Conservation (phyloP, 2,888 invertebrate species). For the Pseudanteris insignis region DNA sequence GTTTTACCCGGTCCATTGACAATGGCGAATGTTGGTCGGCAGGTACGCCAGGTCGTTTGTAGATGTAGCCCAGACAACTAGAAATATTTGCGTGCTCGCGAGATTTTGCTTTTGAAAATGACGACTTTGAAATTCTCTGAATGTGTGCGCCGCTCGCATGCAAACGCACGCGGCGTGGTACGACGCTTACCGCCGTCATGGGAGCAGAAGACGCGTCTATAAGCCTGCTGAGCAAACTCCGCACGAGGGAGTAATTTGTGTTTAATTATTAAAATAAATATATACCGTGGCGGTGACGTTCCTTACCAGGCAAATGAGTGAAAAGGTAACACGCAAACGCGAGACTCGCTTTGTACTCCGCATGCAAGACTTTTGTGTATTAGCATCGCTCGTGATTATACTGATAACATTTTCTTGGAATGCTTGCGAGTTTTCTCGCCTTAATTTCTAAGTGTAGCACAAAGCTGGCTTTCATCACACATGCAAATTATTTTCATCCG, state of each 20-base stretch:
- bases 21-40: too few relatives aligned
- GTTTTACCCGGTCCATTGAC: too few relatives aligned
- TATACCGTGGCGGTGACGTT: conserved; percentile 57
- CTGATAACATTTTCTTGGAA: conserved; percentile 40
- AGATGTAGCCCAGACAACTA: conserved; percentile 22
- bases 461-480: too few relatives aligned
- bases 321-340: conserved; percentile 60
- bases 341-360: conserved; percentile 50
- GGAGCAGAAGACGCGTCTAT: conserved; percentile 27
- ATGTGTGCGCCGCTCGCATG: conserved; percentile 57
- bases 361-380: conserved; percentile 25
- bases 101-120: conserved; percentile 48
- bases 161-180: conserved; percentile 51
- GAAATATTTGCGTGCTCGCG: conserved; percentile 42
- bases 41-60: too few relatives aligned
- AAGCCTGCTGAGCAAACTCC: conserved; percentile 23
- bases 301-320: conserved; percentile 63
- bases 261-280: conserved; percentile 65
- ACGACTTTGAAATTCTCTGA: conserved; percentile 56
- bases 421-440: too few relatives aligned
- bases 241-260: conserved; percentile 50
- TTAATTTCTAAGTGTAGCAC: too few relatives aligned
- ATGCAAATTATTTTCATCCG: conserved; percentile 32
- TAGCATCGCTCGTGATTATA: conserved; percentile 36
- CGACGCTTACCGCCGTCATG: conserved; percentile 38